A percentile compares a stretch with the other conserved stretches of the same genome.
These are phyloP conservation scores for Megaceryle maxima DNA, from an alignment of 2,113 vertebrate species.

Conservation along the genomic window DNA sequence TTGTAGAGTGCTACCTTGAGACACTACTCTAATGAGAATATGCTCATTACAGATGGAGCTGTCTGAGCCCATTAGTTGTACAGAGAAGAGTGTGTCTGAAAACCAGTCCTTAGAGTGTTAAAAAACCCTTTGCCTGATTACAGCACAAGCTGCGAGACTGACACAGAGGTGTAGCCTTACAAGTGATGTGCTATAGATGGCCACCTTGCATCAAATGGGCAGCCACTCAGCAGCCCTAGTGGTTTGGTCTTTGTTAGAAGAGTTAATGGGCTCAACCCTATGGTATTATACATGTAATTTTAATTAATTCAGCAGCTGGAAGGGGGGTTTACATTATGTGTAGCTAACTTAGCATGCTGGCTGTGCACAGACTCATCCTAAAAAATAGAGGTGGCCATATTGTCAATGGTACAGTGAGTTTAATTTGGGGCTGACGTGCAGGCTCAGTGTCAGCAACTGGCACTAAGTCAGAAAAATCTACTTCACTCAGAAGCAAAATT, in stretches of 20 bases:
- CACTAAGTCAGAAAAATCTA: background rate
- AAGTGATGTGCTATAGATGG: background rate
- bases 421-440: background rate
- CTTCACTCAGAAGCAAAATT: background rate
- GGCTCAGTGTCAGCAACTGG: background rate
- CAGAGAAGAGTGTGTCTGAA: background rate
- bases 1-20: background rate
- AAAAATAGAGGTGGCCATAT: background rate
- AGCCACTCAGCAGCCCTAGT: background rate
- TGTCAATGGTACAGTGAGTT: background rate
- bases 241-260: background rate
- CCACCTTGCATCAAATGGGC: background rate
- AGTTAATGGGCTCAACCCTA: background rate
- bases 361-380: background rate
- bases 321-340: background rate
- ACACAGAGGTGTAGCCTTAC: background rate
- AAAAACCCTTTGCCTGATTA: background rate
- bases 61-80: conserved; percentile 13
- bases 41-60: conserved; percentile 19
- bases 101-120: background rate
- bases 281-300: rapidly evolving
- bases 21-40: conserved; percentile 13
- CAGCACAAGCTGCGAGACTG: background rate
- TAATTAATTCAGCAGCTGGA: background rate
- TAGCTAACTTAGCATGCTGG: background rate